phyloP scores from a whole-genome alignment of 2,113 vertebrate species.

The Podilymbus podiceps region DNA sequence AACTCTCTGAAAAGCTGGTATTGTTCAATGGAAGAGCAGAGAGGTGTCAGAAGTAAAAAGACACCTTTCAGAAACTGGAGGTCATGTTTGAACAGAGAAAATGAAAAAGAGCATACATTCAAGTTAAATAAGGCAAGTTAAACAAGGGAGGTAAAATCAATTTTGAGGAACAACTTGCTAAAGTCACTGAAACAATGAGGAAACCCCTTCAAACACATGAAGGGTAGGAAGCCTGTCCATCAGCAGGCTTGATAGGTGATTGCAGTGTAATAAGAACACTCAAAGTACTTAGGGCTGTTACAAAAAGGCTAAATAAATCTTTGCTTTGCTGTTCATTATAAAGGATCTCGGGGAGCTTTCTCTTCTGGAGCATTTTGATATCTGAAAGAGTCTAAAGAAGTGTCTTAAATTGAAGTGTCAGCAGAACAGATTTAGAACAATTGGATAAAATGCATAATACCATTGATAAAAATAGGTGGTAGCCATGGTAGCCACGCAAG shows the following conservation, averaged over 20 bases:
- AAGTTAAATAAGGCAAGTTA: slow-evolving; percentile 31
- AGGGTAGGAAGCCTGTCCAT: not conserved
- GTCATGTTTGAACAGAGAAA: slow-evolving; percentile 12
- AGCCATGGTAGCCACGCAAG: slow-evolving; percentile 36
- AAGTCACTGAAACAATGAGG: not conserved
- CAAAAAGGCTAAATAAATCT: slow-evolving; percentile 40
- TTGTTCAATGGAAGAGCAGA: not conserved
- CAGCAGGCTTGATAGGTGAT: not conserved
- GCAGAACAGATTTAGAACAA: slow-evolving; percentile 32
- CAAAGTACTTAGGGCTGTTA: not conserved
- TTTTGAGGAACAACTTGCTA: not conserved
- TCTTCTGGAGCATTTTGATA: not conserved
- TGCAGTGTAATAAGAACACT: not conserved
- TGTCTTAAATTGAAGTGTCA: not conserved
- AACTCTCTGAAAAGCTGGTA: not conserved
- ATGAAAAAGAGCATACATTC: not conserved
- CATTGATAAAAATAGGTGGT: slow-evolving; percentile 34
- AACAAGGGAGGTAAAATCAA: slow-evolving; percentile 26
- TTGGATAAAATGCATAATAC: not conserved
- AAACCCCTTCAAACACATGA: not conserved
- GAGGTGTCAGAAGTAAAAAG: not conserved
- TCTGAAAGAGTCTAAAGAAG: not conserved
- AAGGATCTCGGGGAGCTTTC: not conserved
- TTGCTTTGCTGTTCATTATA: slow-evolving; percentile 25
- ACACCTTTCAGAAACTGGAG: not conserved